phyloP scores from a whole-genome alignment of 2,113 vertebrate genomes.

The Paraplagusia blochii region DNA sequence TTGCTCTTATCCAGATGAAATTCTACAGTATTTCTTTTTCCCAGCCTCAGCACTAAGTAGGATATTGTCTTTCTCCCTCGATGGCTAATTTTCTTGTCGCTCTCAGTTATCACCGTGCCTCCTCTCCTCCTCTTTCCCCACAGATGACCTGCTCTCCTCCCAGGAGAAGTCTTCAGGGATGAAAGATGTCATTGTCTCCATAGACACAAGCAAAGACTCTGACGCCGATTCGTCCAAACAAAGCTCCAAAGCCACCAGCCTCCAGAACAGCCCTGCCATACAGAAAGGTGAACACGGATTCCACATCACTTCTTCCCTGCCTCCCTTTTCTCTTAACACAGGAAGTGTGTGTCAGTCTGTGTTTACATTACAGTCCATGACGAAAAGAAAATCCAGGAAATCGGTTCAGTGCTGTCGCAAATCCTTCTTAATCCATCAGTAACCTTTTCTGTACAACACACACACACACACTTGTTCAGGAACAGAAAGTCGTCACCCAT shows the following conservation, averaged over 20 bases:
- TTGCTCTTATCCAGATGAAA: too few species aligned
- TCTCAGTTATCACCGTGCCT: not conserved
- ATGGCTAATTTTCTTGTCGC: not conserved
- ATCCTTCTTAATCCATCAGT: slow-evolving; percentile 25
- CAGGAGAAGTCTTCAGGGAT: slow-evolving; percentile 89
- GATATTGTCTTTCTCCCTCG: not conserved
- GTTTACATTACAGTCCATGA: not conserved
- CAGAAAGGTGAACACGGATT: slow-evolving; percentile 81
- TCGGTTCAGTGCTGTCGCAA: slow-evolving; percentile 10
- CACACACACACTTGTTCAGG: not conserved
- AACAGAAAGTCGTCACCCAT: not conserved
- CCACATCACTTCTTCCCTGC: not conserved
- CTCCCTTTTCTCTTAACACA: not conserved
- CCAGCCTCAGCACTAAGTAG: too few species aligned
- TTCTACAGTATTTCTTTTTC: too few species aligned
- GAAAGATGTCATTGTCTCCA: slow-evolving; percentile 92
- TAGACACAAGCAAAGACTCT: slow-evolving; percentile 90
- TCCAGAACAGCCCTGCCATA: slow-evolving; percentile 78
- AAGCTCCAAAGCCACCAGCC: slow-evolving; percentile 80
- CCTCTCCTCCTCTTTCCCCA: slow-evolving; percentile 12
- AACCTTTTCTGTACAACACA: slow-evolving; percentile 1
- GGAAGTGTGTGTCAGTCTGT: too few species aligned
- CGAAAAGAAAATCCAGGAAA: slow-evolving; percentile 3
- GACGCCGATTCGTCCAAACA: slow-evolving; percentile 85
- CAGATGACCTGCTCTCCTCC: slow-evolving; percentile 87